Evolutionary conservation across 1,140 invertebrate species (phyloP), one percentile per base, ranked within the genome.

Genomic region (Amyelois transitella): DNA sequence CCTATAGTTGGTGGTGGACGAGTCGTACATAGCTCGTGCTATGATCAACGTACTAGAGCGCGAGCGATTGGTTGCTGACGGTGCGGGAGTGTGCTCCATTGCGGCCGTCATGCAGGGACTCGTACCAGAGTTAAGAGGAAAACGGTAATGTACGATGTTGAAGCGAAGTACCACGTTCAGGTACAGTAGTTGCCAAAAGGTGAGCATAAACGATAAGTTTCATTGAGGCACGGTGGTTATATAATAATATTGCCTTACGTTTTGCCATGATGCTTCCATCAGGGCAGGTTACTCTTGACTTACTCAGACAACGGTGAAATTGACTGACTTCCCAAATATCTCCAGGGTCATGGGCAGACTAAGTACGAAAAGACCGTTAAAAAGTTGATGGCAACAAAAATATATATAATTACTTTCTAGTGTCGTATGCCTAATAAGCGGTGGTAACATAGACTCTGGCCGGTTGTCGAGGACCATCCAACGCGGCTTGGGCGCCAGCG

Each of bases 41-140:
- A 55, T 79, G 12, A 74, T 87, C 51, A 72, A 62, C 18, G 53
- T 82, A 45, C 19, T 87, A 51, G 84, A 87, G 59, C 70, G 79
- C 10, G 84, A 87, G 54, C 66, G 79, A 12, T 64, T 87, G n/a
- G 84, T 87, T 32, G 79, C 72, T 0, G 81, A 84, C 24, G 81
- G 81, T 12, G 84, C 78, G 2, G 83, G 81, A 0, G 83, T 78
- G 3, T 82, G 78, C 22, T 73, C 80, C 2, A 51, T 87, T 19
- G 81, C 83, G 12, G 81, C 83, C 0, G 67, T 86, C 17, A 82
- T 86, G 75, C 81, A 85, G 24, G 81, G 81, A 0, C 66, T 86
- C 0, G 83, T 77, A 25, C 83, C 83, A 2, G 83, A 86, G 53
- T 60, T 86, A 1, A 61, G 71, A 50, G 81, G 81, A 43, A 86